phyloP scores from a whole-genome alignment of 2,797 vertebrate species.

The Coregonus sp. region DNA sequence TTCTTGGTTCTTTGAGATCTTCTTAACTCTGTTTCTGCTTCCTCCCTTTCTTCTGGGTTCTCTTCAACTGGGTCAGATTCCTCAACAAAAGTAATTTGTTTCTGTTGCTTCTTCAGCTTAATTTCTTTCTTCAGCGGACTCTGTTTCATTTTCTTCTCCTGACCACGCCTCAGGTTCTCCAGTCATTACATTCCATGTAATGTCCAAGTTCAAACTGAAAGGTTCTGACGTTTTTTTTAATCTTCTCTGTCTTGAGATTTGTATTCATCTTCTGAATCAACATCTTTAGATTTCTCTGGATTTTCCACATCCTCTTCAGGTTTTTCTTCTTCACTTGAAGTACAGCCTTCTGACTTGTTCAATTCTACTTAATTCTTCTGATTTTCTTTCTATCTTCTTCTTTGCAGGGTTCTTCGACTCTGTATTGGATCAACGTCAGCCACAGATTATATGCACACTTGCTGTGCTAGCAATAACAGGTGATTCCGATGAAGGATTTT shows the following conservation, averaged over 20 bases:
- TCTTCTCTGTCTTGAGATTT: neutral
- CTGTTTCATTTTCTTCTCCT: too few relatives aligned
- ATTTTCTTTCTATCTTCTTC: too few relatives aligned
- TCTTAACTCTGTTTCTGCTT: neutral
- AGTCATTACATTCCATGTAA: too few relatives aligned
- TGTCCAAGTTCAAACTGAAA: too few relatives aligned
- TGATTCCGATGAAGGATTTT: slow-evolving; percentile 31
- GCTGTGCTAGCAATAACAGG: slow-evolving; percentile 7
- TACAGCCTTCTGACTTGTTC: neutral
- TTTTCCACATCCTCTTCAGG: too few relatives aligned
- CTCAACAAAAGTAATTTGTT: too few relatives aligned
- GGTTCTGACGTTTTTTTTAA: too few relatives aligned
- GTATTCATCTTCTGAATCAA: neutral
- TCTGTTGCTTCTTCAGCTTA: too few relatives aligned
- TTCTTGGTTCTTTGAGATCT: neutral
- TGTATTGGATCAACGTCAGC: neutral
- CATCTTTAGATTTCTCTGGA: neutral
- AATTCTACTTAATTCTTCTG: neutral
- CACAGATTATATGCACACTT: neutral
- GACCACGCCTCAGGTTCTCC: too few relatives aligned
- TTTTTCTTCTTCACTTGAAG: too few relatives aligned
- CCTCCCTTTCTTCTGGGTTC: neutral
- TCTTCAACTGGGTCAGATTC: neutral
- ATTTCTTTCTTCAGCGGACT: too few relatives aligned
- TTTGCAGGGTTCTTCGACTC: neutral